phyloP scores from a whole-genome alignment of 2,113 vertebrate species.

The Otus sunia region DNA sequence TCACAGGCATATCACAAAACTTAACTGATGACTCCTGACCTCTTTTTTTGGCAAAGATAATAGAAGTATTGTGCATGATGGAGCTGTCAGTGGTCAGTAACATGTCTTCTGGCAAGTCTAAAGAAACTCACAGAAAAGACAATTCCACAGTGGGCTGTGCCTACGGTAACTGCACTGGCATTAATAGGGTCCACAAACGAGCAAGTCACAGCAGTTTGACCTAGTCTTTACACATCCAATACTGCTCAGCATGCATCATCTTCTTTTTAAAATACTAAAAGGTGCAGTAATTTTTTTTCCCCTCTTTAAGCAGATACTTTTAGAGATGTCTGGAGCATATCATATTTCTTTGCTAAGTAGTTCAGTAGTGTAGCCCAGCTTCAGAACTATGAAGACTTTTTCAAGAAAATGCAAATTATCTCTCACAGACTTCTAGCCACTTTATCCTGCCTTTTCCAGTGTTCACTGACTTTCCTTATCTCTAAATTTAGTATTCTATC shows the following conservation, averaged over 20 bases:
- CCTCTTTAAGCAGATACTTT: neutral
- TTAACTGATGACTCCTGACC: neutral
- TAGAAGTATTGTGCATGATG: too few species aligned
- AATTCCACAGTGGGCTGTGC: neutral
- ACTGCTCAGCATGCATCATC: neutral
- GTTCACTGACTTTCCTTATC: neutral
- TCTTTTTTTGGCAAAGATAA: neutral
- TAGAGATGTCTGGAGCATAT: neutral
- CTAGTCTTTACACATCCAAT: neutral
- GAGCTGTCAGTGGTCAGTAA: neutral
- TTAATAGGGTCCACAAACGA: fast-evolving
- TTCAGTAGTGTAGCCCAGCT: neutral
- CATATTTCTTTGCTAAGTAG: neutral
- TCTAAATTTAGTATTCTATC: neutral
- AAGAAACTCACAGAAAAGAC: neutral
- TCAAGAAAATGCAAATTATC: neutral
- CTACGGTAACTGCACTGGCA: neutral
- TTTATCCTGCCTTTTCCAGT: neutral
- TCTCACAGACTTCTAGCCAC: neutral
- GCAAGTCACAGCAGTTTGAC: neutral
- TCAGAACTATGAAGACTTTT: neutral
- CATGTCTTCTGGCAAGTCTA: neutral
- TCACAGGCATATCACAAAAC: neutral
- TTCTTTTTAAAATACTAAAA: neutral
- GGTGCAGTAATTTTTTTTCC: neutral